Evolutionary conservation across 2,888 invertebrate species (phyloP), one percentile per base, ranked within the genome.

Genomic region (Leucozona laternaria): DNA sequence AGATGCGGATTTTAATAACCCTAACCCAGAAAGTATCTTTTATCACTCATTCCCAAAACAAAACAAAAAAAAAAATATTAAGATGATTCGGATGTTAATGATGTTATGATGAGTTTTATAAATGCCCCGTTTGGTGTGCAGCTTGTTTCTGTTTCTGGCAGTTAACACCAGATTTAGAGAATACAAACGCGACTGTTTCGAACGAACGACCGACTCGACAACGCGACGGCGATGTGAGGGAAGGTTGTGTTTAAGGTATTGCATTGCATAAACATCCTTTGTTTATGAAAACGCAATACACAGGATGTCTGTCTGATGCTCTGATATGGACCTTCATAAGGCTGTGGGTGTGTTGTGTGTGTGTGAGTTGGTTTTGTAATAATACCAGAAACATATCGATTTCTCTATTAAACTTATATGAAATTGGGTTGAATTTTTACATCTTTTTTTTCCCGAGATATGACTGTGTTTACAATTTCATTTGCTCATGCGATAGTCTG

Each of bases 231-330:
- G 1, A 6, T 3, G 11, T 22, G 13, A 22, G 0, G 50, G 13
- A 6, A 10, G 25, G 55, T 58, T 50, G 43, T 64, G 70, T 68
- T 62, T 45, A 17, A 50, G 31, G 64, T 45, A 64, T 57, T 40
- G 37, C 22, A 73, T 77, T 71, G 68, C 77, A 77, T 85, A 85
- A 85, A 85, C 84, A 85, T 85, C 84, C 84, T 80, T 72, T 85
- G 80, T 80, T 85, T 85, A 58, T 40, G 60, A 70, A 77, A 53
- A 15, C 8, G 60, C 45, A 53, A 68, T 15, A 53, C 37, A 72
- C 80, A 80, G 80, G 80, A 85, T 85, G 84, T 80, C 79, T 79
- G 75, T 31, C 57, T 72, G 17, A 58, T 37, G 13, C 2, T 25
- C 34, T 28, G 66, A 10, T 17, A 3, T 37, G 37, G 20, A 17